Percentiles rank a stretch among this genome's conserved stretches.
phyloP scores from a whole-genome alignment of 2,797 vertebrate species.

The Sebastes steindachneri region DNA sequence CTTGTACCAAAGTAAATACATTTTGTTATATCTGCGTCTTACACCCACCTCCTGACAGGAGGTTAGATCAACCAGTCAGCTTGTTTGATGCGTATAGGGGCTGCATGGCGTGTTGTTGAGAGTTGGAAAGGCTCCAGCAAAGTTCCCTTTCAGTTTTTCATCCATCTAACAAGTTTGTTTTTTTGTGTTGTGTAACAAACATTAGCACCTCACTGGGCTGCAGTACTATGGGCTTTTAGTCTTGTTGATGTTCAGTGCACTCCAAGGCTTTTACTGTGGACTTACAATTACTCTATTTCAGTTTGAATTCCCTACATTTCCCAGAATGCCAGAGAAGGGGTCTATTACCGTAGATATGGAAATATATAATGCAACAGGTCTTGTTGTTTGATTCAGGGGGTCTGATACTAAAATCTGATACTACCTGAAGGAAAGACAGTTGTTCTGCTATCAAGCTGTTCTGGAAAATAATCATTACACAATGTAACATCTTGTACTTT shows the following conservation, averaged over 20 bases:
- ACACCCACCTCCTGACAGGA: not conserved
- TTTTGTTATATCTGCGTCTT: not conserved
- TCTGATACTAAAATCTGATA: not conserved
- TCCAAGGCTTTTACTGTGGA: not conserved
- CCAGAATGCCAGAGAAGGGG: not conserved
- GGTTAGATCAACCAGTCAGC: not conserved
- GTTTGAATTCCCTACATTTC: not conserved
- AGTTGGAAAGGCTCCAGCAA: not conserved
- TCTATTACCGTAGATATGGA: not conserved
- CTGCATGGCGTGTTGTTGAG: not conserved
- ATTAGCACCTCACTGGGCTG: not conserved
- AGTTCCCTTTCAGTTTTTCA: not conserved
- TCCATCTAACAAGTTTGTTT: not conserved
- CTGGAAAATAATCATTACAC: not conserved
- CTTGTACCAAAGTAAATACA: not conserved
- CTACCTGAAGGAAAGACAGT: not conserved
- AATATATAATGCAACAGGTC: not conserved
- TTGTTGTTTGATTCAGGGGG: not conserved
- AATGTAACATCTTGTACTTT: not conserved
- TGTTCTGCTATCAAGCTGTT: not conserved
- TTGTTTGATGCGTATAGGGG: not conserved
- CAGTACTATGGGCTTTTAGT: not conserved
- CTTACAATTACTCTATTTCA: not conserved
- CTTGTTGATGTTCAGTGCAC: not conserved
- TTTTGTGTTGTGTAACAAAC: not conserved